Base-by-base conservation (phyloP, 2,797 vertebrate species). In the Sebastolobus alascanus region DNA sequence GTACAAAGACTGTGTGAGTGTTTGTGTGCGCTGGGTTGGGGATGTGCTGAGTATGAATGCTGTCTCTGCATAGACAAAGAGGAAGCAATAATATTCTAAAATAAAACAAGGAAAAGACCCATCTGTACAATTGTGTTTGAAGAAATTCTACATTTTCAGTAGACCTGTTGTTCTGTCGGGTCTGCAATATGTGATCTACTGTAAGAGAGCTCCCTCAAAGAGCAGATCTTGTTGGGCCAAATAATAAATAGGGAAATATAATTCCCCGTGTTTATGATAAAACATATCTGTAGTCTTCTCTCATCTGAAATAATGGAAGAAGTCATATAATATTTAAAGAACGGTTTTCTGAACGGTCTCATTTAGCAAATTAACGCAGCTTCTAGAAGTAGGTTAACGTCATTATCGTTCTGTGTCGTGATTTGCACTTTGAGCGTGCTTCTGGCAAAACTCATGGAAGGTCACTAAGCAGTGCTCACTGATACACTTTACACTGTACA, bases 321-420 rank as follows among this genome's bases (percentile, higher is more conserved):
- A 65, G 2, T 27, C 4, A 25, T 55, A 18, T 65, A 27, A 63
- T 37, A 74, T 75, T 65, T 56, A 77, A 75, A 52, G 10, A 50
- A 35, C 4, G 9, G 13, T 68, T 75, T 56, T 58, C 50, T 67
- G 61, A 78, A 79, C 35, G 13, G 68, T 71, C n/a, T 81, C 25
- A 72, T 82, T 86, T 55, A 52, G 33, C 60, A 65, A 66, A 65
- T 56, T 2, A 52, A 58, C 69, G 31, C 40, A 60, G 35, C 63
- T 74, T 68, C 18, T 67, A 56, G 25, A 82, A 73, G 38, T 80
- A 75, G 74, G 82, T 80, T 82, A 78, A 83, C 54, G 63, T 59
- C 22, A 27, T 16, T 64, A 68, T 64, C 50, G 5, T 27, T 73
- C 14, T 33, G n/a, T 43, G 60, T 55, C 31, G 22, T 56, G 22